Base-by-base conservation (phyloP, 1,140 invertebrate species). In the Xylocopa sonorina region DNA sequence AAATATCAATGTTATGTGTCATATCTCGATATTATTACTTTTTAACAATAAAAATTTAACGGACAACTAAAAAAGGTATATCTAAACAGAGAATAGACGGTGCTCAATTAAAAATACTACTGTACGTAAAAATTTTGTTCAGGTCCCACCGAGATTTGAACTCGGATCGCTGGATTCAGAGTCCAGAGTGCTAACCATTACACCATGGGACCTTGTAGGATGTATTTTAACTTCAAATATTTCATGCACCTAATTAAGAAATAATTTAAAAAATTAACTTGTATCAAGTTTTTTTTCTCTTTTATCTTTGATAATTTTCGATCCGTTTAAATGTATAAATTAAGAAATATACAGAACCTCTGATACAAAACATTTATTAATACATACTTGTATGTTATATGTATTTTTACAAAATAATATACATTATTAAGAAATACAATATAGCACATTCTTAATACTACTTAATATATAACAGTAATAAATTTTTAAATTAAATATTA, bases 111-210 rank as follows among this genome's bases (percentile, higher is more conserved):
- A 67, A 34, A 34, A 46, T 4, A 55, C 14, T 32, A 63, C 18
- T 43, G 27, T 43, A 16, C 3, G 62, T 29, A 3, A 82, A 73
- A 78, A 34, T 32, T 10, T 3, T 51, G 48, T 27, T 5, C 7
- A 92, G 91, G 90, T 92, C 88, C 91, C 89, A 92, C 91, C 92
- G 93, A 94, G 93, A 94, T 93, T 94, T 94, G 94, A 94, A 94
- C 94, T 94, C 94, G 93, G 93, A 95, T 95, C 94, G 94, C 95
- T 95, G 95, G 95, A 95, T 95, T 95, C 94, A 95, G 94, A 95
- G 95, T 95, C 94, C 95, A 95, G 94, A 95, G 94, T 95, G 95
- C 95, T 95, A 95, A 95, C 95, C 95, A 95, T 95, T 95, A 95
- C 82, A 67, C 75, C 75, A 78, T 62, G 75, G 66, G 53, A 85